phyloP scores from a whole-genome alignment of 2,797 vertebrate genomes.

The Podargus strigoides region DNA sequence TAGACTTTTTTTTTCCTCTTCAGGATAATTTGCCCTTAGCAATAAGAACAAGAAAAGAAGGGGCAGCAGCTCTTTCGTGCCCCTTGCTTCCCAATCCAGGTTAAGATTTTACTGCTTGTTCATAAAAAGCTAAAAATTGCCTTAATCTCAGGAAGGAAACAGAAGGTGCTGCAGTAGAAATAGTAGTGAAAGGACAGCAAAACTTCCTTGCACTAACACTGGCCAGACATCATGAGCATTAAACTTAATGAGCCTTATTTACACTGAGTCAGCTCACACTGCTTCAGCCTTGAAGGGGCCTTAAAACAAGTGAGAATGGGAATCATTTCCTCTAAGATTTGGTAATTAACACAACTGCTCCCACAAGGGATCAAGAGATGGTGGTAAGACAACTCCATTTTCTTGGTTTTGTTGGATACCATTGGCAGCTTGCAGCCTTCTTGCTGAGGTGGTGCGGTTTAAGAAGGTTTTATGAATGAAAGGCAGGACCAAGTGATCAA shows the following conservation, averaged over 20 bases:
- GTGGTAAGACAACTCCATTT: neutral
- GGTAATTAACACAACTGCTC: neutral
- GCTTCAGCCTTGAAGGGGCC: neutral
- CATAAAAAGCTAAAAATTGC: neutral
- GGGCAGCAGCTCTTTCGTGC: neutral
- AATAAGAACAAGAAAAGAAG: neutral
- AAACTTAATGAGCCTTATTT: slow-evolving; percentile 13
- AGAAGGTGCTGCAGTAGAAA: neutral
- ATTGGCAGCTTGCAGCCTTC: neutral
- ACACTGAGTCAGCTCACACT: neutral
- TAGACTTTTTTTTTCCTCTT: accelerated
- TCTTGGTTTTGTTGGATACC: neutral
- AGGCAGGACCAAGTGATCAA: neutral
- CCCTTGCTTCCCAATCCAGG: neutral
- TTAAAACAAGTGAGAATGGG: slow-evolving; percentile 5
- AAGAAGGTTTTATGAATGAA: neutral
- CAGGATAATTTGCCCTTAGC: neutral
- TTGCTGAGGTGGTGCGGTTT: neutral
- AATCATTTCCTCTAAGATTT: neutral
- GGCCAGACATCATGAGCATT: neutral
- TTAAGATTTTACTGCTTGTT: neutral
- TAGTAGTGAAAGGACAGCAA: neutral
- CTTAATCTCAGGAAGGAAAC: neutral
- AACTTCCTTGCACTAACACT: neutral
- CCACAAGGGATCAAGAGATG: neutral